Base-by-base conservation (phyloP, 2,113 vertebrate genomes). In the Elephantulus edwardii region DNA sequence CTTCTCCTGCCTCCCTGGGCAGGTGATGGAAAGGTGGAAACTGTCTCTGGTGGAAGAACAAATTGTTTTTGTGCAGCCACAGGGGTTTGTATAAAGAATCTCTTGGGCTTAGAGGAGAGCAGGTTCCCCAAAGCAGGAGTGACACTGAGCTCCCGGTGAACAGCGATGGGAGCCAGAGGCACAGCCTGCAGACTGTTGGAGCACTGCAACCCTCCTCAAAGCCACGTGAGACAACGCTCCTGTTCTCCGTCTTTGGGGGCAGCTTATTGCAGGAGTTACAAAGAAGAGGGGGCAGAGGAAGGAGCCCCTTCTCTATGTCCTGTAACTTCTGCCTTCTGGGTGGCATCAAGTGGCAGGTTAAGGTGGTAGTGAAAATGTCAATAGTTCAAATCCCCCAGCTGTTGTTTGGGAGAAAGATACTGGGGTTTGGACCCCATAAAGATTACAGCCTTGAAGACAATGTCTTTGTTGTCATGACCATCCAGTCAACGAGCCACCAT, bases 121-220 rank as follows among this genome's bases (percentile, higher is more conserved):
- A 2, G 14, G 33, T 60, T 83, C 83, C 70, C 72, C 72, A 50
- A 38, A 52, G n/a, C 1, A 10, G 74, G 46, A 44, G n/a, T 20
- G 10, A n/a, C 72, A 26, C 48, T 8, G 48, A 60, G 58, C n/a
- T n/a, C n/a, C n/a, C n/a, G n/a, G n/a, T n/a, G n/a, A n/a, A n/a
- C 9, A 26, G 28, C 7, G 2, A 7, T 5, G 30, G 78, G 58
- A 10, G 44, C 2, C 16, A 16, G n/a, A 58, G 58, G 26, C 14
- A 26, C 28, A n/a, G 26, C n/a, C n/a, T n/a, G n/a, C 13, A 0
- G 8, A n/a, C n/a, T 4, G 17, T 3, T 0, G 10, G 33, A n/a
- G 50, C 26, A n/a, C 42, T 19, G 7, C 7, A 0, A 6, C 6
- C 4, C 7, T 30, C 24, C 54, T 26, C 58, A 28, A 22, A 24